Evolutionary conservation across 2,888 invertebrate genomes (phyloP), one percentile per base, ranked within the genome.

Genomic region (Cryptocheilus praepositus): DNA sequence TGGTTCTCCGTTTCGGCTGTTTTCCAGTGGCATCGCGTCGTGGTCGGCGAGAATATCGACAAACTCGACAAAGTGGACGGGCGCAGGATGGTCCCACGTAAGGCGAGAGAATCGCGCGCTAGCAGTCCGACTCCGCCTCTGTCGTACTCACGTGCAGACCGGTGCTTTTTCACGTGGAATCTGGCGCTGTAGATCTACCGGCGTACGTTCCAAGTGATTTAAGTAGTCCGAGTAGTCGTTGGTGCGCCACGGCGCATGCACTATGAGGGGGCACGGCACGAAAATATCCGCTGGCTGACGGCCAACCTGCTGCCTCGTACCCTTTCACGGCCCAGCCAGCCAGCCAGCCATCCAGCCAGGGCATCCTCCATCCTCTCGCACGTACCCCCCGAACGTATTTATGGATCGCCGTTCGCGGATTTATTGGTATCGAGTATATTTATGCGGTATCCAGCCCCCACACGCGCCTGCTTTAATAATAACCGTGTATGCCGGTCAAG

Each of bases 161-260:
- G 75, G 75, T 74, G 76, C 73, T 76, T 79, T 80, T 81, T 80
- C 81, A 79, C 70, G 67, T 57, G 52, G 76, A 82, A 81, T 81
- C 81, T 80, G 72, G 66, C 67, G 56, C 60, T 57, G 60, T 46
- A 70, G 73, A 83, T 82, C 80, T 77, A 81, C 55, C 77, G 71
- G 71, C 73, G 73, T 74, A 79, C 76, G 73, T 77, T 75, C 68
- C 79, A 73, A 79, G 82, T 83, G 84, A 85, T 85, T 85, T 85
- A 85, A 85, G 81, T 73, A 81, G 83, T 76, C 70, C 67, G 74
- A 74, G 68, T 54, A 65, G 77, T 73, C 75, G 77, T 81, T 76
- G 77, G 76, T 70, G 64, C 66, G 71, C 70, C 67, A 64, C 66
- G 72, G 53, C 77, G 81, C 77, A 80, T 80, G 76, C 77, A 63